Evolutionary conservation across 2,113 vertebrate genomes (phyloP).

Genomic region (Brevimyrus niger): DNA sequence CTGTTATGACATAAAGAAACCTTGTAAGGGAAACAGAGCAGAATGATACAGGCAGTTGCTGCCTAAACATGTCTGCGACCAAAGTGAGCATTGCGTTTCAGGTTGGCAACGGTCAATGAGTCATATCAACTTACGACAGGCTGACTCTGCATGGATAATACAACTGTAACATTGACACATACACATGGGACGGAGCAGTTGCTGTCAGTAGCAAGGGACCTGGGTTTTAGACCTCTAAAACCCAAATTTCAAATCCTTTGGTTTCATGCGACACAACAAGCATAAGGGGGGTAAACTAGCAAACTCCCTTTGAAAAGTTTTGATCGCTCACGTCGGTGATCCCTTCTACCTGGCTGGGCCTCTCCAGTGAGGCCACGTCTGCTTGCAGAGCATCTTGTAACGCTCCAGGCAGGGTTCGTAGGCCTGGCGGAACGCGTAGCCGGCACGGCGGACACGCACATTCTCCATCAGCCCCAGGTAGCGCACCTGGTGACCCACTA

Average conservation of each 20-base stretch:
- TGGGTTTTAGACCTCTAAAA: too few species aligned
- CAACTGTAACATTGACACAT: background rate
- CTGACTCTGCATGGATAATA: background rate
- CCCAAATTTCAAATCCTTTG: background rate
- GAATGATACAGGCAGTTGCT: background rate
- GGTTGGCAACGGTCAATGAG: background rate
- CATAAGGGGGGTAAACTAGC: background rate
- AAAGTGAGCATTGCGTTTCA: background rate
- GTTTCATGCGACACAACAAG: background rate
- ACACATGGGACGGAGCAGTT: background rate
- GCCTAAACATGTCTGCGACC: background rate
- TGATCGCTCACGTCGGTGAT: background rate
- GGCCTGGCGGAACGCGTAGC: conserved; percentile 69
- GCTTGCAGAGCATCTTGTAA: conserved; percentile 97
- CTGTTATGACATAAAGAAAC: background rate
- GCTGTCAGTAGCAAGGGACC: background rate
- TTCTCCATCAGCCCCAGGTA: conserved; percentile 75
- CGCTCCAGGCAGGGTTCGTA: conserved; percentile 91
- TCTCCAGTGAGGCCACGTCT: conserved; percentile 94
- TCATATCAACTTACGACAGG: background rate
- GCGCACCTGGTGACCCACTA: conserved; percentile 76
- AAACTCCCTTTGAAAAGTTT: background rate
- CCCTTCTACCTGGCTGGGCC: conserved; percentile 76
- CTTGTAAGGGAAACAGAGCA: background rate
- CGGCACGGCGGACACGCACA: conserved; percentile 47